Evolutionary conservation across 1,140 invertebrate species (phyloP).

Genomic region (Andrena cerasifolii): DNA sequence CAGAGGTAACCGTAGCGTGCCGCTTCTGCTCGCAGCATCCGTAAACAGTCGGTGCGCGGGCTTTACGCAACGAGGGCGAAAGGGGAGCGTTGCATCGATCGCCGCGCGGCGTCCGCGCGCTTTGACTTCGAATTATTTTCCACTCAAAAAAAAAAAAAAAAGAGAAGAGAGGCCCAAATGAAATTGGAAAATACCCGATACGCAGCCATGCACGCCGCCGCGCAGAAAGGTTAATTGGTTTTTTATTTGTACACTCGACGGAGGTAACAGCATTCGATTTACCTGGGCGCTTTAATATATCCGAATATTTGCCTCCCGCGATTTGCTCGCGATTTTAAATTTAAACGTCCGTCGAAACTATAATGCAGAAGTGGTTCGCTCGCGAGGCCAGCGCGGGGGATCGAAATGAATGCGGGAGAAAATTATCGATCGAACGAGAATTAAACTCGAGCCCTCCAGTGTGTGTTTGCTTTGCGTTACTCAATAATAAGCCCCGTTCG

Average conservation of each 20-base stretch:
- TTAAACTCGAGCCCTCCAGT: not conserved
- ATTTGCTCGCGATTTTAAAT: no score
- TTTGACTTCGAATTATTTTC: not conserved
- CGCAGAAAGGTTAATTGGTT: not conserved
- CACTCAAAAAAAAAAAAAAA: not conserved
- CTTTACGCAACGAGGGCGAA: not conserved
- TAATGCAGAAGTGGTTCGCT: no score
- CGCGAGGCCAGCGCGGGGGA: not conserved
- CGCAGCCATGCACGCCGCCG: not conserved
- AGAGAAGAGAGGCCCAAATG: not conserved
- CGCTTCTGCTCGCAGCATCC: not conserved
- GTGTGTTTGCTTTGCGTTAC: conserved; percentile 7
- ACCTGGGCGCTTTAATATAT: no score
- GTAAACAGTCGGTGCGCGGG: not conserved
- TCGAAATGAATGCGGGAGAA: not conserved
- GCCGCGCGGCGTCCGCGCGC: no score
- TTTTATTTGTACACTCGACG: not conserved
- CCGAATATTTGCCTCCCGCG: no score
- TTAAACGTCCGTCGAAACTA: no score
- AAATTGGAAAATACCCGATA: not conserved
- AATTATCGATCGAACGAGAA: conserved; percentile 23
- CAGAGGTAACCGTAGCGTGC: not conserved
- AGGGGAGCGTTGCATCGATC: not conserved
- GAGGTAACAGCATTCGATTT: no score
- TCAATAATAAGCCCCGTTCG: not conserved